Evolutionary conservation across 1,140 invertebrate species (phyloP), one percentile per base, ranked within the genome.

Genomic region (Drosophila kepulauana): DNA sequence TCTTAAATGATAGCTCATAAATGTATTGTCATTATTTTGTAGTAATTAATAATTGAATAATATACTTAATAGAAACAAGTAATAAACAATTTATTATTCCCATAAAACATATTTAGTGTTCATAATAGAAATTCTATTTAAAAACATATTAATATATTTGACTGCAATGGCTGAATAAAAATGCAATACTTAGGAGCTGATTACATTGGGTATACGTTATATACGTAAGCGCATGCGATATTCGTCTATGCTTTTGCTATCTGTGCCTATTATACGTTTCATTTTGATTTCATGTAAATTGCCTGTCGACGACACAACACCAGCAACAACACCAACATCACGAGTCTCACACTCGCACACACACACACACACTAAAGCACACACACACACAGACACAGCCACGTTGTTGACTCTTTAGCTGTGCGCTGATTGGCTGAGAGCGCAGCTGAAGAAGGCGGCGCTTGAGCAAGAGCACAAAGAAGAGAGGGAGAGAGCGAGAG

Each of bases 201-300:
- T 38, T 10, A 38, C 35, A 38, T 38, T 7, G 35, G n/a, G 41
- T 43, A 43, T 43, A 43, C n/a, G 11, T 43, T 13, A 43, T 62
- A 15, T 8, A 8, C 1, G 0, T 4, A 25, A 82, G 80, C 5
- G 58, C 10, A 75, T 71, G 38, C 35, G 2, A 2, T 0, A 71
- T 66, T 77, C 82, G 76, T 2, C 4, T 45, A 15, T 11, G 13
- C 16, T 10, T 1, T 4, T 25, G 5, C 5, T 28, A 11, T 46
- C 54, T 56, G 28, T 13, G 28, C 38, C n/a, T 35, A 76, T 88
- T 84, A 80, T 71, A 67, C 80, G 74, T 80, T 89, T 89, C 85
- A 89, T 88, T 88, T 88, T 88, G 84, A 88, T 88, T 88, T 89
- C 84, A 88, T 88, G 84, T 84, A 88, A 88, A 88, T 88, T 89